A percentile compares a stretch with the other conserved stretches of the same genome.
phyloP scores from a whole-genome alignment of 2,113 vertebrate species.

The Sterrhoptilus dennistouni region DNA sequence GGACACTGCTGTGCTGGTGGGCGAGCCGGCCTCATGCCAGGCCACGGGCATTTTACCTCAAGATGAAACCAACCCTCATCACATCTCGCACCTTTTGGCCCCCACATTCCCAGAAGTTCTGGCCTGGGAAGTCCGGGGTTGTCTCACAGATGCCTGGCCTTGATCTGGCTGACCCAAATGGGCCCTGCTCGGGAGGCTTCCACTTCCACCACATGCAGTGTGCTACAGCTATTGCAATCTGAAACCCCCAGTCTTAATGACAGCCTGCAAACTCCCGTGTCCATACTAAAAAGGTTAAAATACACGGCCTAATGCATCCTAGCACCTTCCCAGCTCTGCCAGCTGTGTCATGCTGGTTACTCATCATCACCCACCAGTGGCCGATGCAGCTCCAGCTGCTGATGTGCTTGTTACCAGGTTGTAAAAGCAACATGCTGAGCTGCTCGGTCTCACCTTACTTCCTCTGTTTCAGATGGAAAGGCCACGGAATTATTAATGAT shows the following conservation, averaged over 20 bases:
- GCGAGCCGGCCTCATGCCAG: rapidly evolving
- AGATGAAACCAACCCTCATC: not conserved
- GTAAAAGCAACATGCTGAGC: not conserved
- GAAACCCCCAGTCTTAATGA: not conserved
- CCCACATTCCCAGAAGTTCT: no score
- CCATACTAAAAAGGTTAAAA: not conserved
- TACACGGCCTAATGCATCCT: not conserved
- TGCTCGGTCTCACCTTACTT: not conserved
- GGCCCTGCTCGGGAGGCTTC: rapidly evolving
- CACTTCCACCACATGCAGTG: rapidly evolving
- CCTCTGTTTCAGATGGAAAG: not conserved
- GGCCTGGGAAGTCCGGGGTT: not conserved
- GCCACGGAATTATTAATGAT: not conserved
- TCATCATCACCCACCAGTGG: not conserved
- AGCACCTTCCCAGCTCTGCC: no score
- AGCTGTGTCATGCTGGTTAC: not conserved
- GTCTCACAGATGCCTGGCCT: not conserved
- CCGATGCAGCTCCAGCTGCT: not conserved
- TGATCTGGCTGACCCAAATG: not conserved
- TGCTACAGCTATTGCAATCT: rapidly evolving
- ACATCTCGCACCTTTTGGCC: not conserved
- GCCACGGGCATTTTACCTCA: not conserved
- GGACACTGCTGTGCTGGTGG: not conserved
- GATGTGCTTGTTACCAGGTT: not conserved
- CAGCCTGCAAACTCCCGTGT: not conserved